Evolutionary conservation across 2,113 vertebrate species (phyloP).

Genomic region (Heterotilapia buettikoferi): DNA sequence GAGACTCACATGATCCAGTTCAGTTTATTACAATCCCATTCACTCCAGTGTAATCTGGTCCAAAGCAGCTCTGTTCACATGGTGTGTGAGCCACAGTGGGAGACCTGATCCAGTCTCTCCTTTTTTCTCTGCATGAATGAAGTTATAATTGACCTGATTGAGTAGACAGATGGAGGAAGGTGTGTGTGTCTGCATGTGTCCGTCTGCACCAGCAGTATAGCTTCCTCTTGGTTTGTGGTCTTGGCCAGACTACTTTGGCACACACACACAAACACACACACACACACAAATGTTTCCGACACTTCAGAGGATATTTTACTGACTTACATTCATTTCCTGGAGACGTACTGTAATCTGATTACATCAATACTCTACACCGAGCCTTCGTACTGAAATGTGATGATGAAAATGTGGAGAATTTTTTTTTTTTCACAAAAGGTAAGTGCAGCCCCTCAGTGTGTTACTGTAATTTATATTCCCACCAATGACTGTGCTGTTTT

Average conservation of each 20-base stretch:
- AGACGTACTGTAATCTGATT: background rate
- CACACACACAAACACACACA: background rate
- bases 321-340: background rate
- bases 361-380: background rate
- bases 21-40: constrained; percentile 38
- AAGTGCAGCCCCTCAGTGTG: background rate
- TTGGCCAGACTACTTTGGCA: constrained; percentile 17
- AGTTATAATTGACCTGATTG: constrained; percentile 45
- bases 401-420: background rate
- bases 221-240: constrained; percentile 34
- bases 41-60: constrained; percentile 47
- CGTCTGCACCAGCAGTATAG: constrained; percentile 41
- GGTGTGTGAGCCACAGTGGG: background rate
- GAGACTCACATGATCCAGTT: constrained; percentile 42
- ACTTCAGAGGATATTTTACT: background rate
- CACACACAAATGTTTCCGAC: background rate
- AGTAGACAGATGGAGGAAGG: constrained; percentile 61
- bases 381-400: background rate
- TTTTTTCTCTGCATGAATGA: constrained; percentile 25
- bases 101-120: constrained; percentile 9
- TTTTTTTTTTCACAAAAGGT: background rate
- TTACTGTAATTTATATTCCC: background rate
- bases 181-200: constrained; percentile 41
- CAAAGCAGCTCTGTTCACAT: constrained; percentile 21
- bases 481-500: background rate